These are phyloP conservation scores for Pteropus alecto DNA, from an alignment of 2,113 vertebrate genomes.

Conservation along the genomic window DNA sequence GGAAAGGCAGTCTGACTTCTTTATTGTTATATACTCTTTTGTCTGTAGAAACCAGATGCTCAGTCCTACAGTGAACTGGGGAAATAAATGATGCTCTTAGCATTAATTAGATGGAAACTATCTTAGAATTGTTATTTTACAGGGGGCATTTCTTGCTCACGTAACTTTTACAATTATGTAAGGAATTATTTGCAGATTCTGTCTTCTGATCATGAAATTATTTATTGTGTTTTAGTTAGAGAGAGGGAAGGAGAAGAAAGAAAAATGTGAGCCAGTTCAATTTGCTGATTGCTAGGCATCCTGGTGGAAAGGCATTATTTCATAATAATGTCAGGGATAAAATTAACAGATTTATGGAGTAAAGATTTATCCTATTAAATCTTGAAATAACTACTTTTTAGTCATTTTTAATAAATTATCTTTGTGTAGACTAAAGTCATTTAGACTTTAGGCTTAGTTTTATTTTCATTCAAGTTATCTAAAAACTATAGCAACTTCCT, in stretches of 20 bases:
- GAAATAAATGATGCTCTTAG: slow-evolving; percentile 26
- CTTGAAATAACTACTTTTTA: slow-evolving; percentile 24
- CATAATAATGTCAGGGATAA: background rate
- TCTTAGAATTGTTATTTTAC: slow-evolving; percentile 27
- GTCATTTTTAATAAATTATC: background rate
- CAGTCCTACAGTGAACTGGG: background rate
- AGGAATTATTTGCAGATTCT: slow-evolving; percentile 21
- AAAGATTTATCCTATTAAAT: background rate
- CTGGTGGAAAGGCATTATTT: background rate
- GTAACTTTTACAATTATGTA: slow-evolving; percentile 32
- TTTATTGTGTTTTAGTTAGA: slow-evolving; percentile 32
- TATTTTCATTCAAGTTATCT: background rate
- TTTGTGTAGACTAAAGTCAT: background rate
- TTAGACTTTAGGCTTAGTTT: slow-evolving; percentile 11
- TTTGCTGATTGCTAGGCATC: background rate
- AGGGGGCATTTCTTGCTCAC: background rate
- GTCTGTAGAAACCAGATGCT: slow-evolving; percentile 21
- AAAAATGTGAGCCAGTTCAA: background rate
- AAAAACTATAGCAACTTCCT: background rate
- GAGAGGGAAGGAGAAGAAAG: background rate
- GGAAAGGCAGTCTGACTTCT: slow-evolving; percentile 18
- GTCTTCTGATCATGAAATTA: slow-evolving; percentile 14
- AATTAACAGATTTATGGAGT: background rate
- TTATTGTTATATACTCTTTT: background rate
- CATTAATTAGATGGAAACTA: slow-evolving; percentile 33